Percentiles rank a stretch among this genome's conserved stretches.
phyloP scores from a whole-genome alignment of 2,888 invertebrate species.

The Cephus spinipes region DNA sequence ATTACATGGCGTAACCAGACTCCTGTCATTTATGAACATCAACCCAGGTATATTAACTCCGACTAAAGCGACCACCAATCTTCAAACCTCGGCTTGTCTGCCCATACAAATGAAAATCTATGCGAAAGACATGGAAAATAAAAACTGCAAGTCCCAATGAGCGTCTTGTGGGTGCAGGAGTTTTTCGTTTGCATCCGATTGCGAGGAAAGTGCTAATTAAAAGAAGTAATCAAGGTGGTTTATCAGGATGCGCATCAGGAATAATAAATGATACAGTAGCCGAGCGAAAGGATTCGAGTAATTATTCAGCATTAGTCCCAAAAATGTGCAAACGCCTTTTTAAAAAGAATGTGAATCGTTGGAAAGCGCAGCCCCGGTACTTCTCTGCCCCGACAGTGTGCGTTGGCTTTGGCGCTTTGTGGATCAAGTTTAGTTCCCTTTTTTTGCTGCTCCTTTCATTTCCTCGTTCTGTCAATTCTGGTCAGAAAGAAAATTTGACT shows the following conservation, averaged over 20 bases:
- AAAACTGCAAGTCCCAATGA: too few species aligned
- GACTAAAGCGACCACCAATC: slow-evolving; percentile 1
- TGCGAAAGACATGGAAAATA: too few species aligned
- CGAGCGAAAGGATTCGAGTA: slow-evolving; percentile 32
- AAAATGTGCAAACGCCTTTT: slow-evolving; percentile 38
- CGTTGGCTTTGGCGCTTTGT: not conserved
- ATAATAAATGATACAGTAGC: slow-evolving; percentile 44
- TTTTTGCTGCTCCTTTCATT: not conserved
- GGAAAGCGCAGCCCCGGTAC: slow-evolving; percentile 35
- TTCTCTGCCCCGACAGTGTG: not conserved
- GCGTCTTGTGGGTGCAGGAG: too few species aligned
- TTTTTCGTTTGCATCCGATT: too few species aligned
- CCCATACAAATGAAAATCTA: too few species aligned
- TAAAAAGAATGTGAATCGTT: slow-evolving; percentile 57
- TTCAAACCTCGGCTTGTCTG: not conserved
- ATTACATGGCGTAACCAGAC: slow-evolving; percentile 13
- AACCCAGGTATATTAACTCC: slow-evolving; percentile 1
- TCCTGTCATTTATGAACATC: slow-evolving; percentile 19
- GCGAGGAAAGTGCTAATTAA: too few species aligned
- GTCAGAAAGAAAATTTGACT: too few species aligned
- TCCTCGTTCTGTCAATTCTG: not conserved
- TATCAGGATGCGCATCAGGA: slow-evolving; percentile 14
- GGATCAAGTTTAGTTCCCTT: not conserved
- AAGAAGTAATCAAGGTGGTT: too few species aligned
- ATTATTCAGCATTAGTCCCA: slow-evolving; percentile 49